These are phyloP conservation scores for Catharus fuscescens DNA, from an alignment of 2,113 vertebrate species.

Conservation along the genomic window DNA sequence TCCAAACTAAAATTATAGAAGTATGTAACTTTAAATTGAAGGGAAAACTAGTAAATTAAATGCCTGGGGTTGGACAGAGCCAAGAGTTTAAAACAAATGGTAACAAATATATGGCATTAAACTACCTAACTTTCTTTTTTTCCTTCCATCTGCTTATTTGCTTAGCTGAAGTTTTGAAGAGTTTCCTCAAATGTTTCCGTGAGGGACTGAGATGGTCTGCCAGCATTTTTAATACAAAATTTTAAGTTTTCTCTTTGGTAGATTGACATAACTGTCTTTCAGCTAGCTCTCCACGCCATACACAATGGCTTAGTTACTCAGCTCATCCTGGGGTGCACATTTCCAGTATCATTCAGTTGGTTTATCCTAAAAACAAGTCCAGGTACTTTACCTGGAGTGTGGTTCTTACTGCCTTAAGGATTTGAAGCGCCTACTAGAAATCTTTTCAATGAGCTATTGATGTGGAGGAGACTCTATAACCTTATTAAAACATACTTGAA, in stretches of 20 bases:
- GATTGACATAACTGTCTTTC: neutral
- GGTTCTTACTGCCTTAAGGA: neutral
- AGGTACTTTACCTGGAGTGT: neutral
- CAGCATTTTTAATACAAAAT: neutral
- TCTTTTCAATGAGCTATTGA: neutral
- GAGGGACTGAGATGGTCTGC: neutral
- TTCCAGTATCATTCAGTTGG: neutral
- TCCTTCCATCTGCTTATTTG: neutral
- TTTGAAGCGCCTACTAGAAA: neutral
- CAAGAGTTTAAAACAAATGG: neutral
- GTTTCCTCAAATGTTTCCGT: neutral
- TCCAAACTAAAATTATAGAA: slow-evolving; percentile 15
- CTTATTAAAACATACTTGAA: neutral
- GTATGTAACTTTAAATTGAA: slow-evolving; percentile 42
- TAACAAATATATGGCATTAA: neutral
- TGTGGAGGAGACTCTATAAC: fast-evolving
- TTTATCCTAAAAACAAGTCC: neutral
- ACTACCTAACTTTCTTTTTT: neutral
- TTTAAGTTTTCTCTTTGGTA: neutral
- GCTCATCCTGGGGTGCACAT: neutral
- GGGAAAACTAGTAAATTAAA: slow-evolving; percentile 28
- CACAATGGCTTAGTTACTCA: neutral
- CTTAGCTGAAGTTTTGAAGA: neutral
- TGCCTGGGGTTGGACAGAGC: neutral
- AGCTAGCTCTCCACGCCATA: neutral